A percentile compares a stretch with the other conserved stretches of the same genome.
Evolutionary conservation across 2,113 vertebrate genomes (phyloP).

Genomic region (Neopipo cinnamomea): DNA sequence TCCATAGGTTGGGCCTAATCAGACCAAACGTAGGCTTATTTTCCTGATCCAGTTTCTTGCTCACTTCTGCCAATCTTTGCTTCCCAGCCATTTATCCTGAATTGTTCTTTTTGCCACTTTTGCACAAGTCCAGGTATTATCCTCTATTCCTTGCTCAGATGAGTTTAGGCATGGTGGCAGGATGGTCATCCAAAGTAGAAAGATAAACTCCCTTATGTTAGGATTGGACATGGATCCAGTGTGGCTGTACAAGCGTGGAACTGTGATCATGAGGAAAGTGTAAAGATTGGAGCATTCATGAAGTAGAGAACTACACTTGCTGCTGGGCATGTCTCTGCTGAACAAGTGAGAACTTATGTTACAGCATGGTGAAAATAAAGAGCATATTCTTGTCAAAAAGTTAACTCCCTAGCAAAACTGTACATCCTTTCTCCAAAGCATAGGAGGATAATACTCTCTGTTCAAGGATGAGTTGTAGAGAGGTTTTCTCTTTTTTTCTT

Average conservation of each 20-base stretch:
- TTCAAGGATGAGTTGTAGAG: neutral
- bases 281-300: neutral
- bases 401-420: neutral
- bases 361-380: neutral
- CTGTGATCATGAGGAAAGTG: neutral
- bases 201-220: neutral
- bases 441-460: neutral
- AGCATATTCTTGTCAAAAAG: neutral
- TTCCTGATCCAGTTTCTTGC: neutral
- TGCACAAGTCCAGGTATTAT: neutral
- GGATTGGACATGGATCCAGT: rapidly evolving
- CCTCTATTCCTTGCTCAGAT: neutral
- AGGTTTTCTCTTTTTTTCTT: rapidly evolving
- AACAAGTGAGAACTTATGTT: neutral
- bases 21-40: neutral
- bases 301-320: neutral
- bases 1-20: too few species aligned
- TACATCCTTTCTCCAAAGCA: neutral
- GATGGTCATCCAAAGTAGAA: neutral
- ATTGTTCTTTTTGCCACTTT: neutral
- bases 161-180: neutral
- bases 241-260: neutral
- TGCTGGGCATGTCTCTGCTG: neutral
- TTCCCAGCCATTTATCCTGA: rapidly evolving
- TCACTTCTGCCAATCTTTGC: neutral